Conservation (phyloP, 2,113 vertebrate genomes). For the Dicaeum eximium region DNA sequence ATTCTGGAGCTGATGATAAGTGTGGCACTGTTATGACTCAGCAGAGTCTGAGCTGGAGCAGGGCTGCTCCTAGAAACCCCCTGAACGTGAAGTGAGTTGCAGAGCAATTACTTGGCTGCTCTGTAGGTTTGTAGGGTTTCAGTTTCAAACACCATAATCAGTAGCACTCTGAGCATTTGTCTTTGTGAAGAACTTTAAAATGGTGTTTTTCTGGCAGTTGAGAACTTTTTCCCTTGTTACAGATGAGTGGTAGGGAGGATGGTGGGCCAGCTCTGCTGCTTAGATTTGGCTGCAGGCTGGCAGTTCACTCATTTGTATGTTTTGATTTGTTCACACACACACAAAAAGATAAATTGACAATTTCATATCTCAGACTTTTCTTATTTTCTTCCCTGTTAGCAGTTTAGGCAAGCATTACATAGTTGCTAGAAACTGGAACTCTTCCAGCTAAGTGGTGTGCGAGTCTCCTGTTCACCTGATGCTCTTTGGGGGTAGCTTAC, state of each 20-base stretch:
- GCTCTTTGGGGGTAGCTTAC: not conserved
- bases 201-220: not conserved
- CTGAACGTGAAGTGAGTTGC: not conserved
- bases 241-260: not conserved
- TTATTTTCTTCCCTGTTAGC: not conserved
- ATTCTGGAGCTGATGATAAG: not conserved
- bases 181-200: not conserved
- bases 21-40: conserved; percentile 30
- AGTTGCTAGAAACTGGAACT: not conserved
- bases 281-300: not conserved
- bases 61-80: conserved; percentile 26
- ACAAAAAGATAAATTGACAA: not conserved
- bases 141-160: not conserved
- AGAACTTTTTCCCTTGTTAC: not conserved
- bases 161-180: not conserved
- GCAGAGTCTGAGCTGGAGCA: not conserved
- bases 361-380: not conserved
- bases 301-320: not conserved
- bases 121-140: not conserved
- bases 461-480: not conserved
- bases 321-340: not conserved
- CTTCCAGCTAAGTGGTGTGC: not conserved
- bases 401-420: not conserved
- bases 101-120: not conserved
- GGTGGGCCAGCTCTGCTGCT: not conserved